phyloP scores from a whole-genome alignment of 2,797 vertebrate genomes.

The Chrosomus eos region DNA sequence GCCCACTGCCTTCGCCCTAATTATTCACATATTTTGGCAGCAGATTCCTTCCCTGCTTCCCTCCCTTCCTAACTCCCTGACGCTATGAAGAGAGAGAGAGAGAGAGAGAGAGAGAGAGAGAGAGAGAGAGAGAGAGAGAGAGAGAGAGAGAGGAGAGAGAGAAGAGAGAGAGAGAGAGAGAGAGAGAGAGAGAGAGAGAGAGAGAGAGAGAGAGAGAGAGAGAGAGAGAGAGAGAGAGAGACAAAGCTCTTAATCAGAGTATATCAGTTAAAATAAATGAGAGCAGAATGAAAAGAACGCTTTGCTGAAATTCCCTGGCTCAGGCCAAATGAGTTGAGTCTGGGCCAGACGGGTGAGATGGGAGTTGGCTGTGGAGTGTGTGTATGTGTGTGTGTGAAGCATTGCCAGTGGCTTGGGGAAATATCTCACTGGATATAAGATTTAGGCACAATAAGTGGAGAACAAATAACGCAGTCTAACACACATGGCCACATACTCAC shows the following conservation, averaged over 20 bases:
- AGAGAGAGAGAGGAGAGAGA: slow-evolving; percentile 74
- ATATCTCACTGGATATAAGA: slow-evolving; percentile 2
- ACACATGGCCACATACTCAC: neutral
- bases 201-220: slow-evolving; percentile 72
- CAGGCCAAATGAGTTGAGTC: slow-evolving; percentile 92
- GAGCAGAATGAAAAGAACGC: slow-evolving; percentile 95
- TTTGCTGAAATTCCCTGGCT: slow-evolving; percentile 83
- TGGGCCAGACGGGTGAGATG: slow-evolving; percentile 85
- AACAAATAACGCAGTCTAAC: neutral
- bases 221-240: slow-evolving; percentile 78
- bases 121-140: slow-evolving; percentile 77
- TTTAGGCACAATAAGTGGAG: neutral
- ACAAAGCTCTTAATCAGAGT: slow-evolving; percentile 94
- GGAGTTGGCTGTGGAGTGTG: slow-evolving; percentile 68
- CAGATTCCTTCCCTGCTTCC: slow-evolving; percentile 82
- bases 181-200: slow-evolving; percentile 74
- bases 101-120: slow-evolving; percentile 76
- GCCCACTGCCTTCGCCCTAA: slow-evolving; percentile 85
- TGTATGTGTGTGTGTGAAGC: slow-evolving; percentile 18
- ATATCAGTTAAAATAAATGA: slow-evolving; percentile 98
- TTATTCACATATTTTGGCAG: slow-evolving; percentile 98
- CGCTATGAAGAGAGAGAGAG: slow-evolving; percentile 66
- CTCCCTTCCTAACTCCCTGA: slow-evolving; percentile 66
- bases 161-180: slow-evolving; percentile 79
- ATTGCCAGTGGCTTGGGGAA: slow-evolving; percentile 6